These are phyloP conservation scores for Apodemia duryi DNA, from an alignment of 2,888 invertebrate species.

Conservation along the genomic window DNA sequence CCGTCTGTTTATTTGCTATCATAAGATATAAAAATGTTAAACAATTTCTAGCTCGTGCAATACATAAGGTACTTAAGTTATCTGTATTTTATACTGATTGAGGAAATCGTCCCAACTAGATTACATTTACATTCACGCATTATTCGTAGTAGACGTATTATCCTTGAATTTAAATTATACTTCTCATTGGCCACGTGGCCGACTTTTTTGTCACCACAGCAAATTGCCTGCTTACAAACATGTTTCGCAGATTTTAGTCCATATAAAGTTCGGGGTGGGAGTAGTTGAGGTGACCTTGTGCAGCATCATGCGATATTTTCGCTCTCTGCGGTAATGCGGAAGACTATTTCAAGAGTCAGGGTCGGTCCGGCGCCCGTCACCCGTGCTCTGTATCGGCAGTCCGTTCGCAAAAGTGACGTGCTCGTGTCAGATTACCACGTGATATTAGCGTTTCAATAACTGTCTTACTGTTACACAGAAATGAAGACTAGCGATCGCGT, in stretches of 20 bases:
- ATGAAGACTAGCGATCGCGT: too few species aligned
- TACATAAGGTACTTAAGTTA: too few species aligned
- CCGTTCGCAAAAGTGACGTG: conserved; percentile 32
- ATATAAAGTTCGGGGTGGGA: conserved; percentile 50
- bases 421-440: conserved; percentile 34
- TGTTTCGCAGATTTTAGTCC: conserved; percentile 43
- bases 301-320: conserved; percentile 76
- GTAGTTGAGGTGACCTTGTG: conserved; percentile 55
- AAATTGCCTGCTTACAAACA: conserved; percentile 15
- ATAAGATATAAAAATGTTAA: too few species aligned
- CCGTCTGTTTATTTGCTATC: too few species aligned
- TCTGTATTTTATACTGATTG: too few species aligned
- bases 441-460: conserved; percentile 19
- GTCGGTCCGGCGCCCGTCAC: conserved; percentile 59
- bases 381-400: conserved; percentile 36
- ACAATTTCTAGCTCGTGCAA: too few species aligned
- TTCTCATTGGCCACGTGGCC: conserved; percentile 12
- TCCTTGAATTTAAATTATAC: conserved; percentile 9
- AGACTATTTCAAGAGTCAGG: conserved; percentile 80
- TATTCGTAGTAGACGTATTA: conserved; percentile 1
- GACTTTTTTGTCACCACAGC: conserved; percentile 1
- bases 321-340: conserved; percentile 73
- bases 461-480: too few species aligned
- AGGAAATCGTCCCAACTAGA: too few species aligned
- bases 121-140: background rate